These are phyloP conservation scores for Chrysocyon brachyurus DNA, from an alignment of 2,797 vertebrate genomes.

Conservation along the genomic window DNA sequence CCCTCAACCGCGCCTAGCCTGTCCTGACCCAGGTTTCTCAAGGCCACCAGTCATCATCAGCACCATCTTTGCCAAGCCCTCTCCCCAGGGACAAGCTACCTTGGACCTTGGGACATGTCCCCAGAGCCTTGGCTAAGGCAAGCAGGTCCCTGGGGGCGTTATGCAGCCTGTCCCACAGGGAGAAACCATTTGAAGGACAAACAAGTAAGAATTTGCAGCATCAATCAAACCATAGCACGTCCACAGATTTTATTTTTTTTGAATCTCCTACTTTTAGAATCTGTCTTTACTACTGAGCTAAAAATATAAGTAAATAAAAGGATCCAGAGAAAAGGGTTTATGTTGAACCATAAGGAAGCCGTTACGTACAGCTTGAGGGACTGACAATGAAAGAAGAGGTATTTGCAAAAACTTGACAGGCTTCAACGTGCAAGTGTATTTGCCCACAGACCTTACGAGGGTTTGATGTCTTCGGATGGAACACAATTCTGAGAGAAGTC, in stretches of 20 bases:
- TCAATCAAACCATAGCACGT: rapidly evolving
- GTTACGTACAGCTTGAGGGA: background rate
- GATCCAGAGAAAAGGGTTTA: background rate
- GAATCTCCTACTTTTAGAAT: background rate
- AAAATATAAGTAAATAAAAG: background rate
- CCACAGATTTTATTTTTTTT: too few species aligned
- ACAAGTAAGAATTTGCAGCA: background rate
- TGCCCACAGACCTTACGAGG: background rate
- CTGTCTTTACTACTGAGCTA: background rate
- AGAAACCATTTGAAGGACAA: background rate
- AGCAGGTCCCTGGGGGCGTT: background rate
- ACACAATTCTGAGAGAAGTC: background rate
- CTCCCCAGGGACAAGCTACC: background rate
- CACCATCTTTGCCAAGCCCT: rapidly evolving
- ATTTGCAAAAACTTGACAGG: too few species aligned
- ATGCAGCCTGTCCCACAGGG: rapidly evolving
- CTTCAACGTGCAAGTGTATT: too few species aligned
- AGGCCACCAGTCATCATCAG: rapidly evolving
- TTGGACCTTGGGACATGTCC: too few species aligned
- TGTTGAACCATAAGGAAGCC: background rate
- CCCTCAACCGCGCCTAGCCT: rapidly evolving
- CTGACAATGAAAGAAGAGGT: too few species aligned
- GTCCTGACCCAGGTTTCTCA: background rate
- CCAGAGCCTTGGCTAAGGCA: background rate
- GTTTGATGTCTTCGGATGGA: background rate